Percentiles rank a stretch among this genome's conserved stretches.
Evolutionary conservation across 2,888 invertebrate species (phyloP).

Genomic region (Dyspetes luteomarginatus): DNA sequence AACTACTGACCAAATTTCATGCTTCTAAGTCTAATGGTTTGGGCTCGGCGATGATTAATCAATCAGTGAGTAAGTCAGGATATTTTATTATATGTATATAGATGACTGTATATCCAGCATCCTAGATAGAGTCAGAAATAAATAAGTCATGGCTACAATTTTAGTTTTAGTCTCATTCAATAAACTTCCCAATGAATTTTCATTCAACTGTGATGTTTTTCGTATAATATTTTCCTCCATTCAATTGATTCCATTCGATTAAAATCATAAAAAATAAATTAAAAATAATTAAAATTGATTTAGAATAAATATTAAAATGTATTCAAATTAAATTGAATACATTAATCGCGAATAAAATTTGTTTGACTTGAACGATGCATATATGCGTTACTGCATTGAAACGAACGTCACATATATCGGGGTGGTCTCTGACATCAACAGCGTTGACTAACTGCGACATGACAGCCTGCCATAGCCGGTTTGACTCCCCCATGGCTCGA

Average conservation of each 20-base stretch:
- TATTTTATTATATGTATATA: no score
- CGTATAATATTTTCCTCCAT: neutral
- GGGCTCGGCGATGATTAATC: no score
- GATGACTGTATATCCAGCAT: no score
- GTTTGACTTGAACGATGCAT: neutral
- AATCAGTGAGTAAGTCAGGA: no score
- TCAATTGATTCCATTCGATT: neutral
- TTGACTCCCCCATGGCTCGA: slow-evolving; percentile 74
- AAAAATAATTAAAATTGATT: neutral
- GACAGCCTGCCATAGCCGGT: slow-evolving; percentile 77
- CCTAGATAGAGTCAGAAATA: no score
- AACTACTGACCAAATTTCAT: no score
- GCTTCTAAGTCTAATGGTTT: no score
- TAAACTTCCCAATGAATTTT: no score
- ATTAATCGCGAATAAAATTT: neutral
- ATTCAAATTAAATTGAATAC: neutral
- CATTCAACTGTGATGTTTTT: no score
- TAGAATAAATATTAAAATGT: neutral
- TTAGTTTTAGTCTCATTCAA: no score
- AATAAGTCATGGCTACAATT: no score
- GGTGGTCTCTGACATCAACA: slow-evolving; percentile 75
- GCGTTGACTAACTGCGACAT: slow-evolving; percentile 78
- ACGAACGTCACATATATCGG: slow-evolving; percentile 51
- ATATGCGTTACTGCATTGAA: slow-evolving; percentile 8
- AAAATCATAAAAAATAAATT: neutral